Percentiles rank a stretch among this genome's conserved stretches.
Evolutionary conservation across 2,113 vertebrate species (phyloP).

Genomic region (Eurypyga helias): DNA sequence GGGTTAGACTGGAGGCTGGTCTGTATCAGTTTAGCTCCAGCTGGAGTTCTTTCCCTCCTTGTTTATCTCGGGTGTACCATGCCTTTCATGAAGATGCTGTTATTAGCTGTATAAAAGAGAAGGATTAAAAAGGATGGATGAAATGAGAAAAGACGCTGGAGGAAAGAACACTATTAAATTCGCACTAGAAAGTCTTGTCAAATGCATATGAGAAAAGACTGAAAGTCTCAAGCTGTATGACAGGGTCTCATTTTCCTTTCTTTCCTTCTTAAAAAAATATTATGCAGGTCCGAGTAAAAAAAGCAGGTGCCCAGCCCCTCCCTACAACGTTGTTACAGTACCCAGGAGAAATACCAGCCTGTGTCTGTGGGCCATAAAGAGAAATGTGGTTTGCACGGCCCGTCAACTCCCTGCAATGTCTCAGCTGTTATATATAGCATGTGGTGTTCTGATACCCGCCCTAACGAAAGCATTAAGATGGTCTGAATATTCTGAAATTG

Average conservation of each 20-base stretch:
- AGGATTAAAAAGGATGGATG: conserved; percentile 43
- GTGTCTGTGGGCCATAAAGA: not conserved
- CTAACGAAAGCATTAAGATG: not conserved
- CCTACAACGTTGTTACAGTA: not conserved
- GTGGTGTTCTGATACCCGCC: not conserved
- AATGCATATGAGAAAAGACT: not conserved
- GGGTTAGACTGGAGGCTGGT: not conserved
- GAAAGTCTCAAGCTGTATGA: not conserved
- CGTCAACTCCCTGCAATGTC: conserved; percentile 9
- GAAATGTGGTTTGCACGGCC: not conserved
- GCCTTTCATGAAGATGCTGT: conserved; percentile 23
- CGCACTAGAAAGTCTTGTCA: not conserved
- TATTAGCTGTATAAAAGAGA: not conserved
- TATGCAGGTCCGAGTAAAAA: not conserved
- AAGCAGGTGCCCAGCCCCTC: not conserved
- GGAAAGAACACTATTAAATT: conserved; percentile 18
- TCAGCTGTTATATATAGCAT: conserved; percentile 40
- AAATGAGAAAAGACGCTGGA: conserved; percentile 17
- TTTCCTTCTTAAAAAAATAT: not conserved
- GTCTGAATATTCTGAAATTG: not conserved
- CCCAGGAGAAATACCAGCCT: not conserved
- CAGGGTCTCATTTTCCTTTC: not conserved
- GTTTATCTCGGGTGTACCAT: conserved; percentile 45
- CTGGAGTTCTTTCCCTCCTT: not conserved
- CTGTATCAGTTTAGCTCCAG: conserved; percentile 23